A percentile compares a stretch with the other conserved stretches of the same genome.
Evolutionary conservation across 2,888 invertebrate genomes (phyloP).

Genomic region (Frankliniella fusca): DNA sequence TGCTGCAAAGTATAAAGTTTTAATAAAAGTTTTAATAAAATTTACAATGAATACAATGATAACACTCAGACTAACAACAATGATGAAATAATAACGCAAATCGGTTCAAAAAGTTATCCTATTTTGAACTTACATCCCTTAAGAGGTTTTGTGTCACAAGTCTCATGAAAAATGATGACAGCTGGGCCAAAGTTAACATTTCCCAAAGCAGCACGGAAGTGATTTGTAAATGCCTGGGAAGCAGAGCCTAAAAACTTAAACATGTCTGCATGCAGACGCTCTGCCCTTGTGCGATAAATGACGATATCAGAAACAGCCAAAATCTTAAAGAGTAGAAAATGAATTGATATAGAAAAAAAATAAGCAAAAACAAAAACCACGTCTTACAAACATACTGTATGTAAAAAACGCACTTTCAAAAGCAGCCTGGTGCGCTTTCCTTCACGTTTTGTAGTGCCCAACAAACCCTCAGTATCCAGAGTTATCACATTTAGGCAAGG

Average conservation of each 20-base stretch:
- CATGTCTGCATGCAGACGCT: slow-evolving; percentile 69
- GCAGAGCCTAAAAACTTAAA: slow-evolving; percentile 73
- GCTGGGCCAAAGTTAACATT: slow-evolving; percentile 61
- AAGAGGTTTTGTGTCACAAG: slow-evolving; percentile 64
- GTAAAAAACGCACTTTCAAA: slow-evolving; percentile 54
- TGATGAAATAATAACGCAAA: slow-evolving; percentile 2
- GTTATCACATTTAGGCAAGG: slow-evolving; percentile 61
- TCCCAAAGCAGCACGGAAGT: slow-evolving; percentile 61
- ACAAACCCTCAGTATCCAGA: slow-evolving; percentile 75
- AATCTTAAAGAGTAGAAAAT: slow-evolving; percentile 49
- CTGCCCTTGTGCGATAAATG: slow-evolving; percentile 70
- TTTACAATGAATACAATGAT: slow-evolving; percentile 27
- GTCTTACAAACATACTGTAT: not conserved
- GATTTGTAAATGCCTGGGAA: slow-evolving; percentile 66
- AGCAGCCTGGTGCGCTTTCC: slow-evolving; percentile 64
- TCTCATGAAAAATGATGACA: slow-evolving; percentile 76
- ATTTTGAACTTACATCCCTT: slow-evolving; percentile 50
- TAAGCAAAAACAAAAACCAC: not conserved
- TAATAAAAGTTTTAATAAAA: slow-evolving; percentile 35
- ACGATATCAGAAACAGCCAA: slow-evolving; percentile 78
- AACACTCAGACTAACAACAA: too few relatives aligned
- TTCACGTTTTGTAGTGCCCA: slow-evolving; percentile 59
- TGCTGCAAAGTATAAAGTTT: slow-evolving; percentile 42
- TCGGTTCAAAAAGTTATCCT: slow-evolving; percentile 29
- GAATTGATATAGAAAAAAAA: slow-evolving; percentile 8